These are phyloP conservation scores for Bombus superbus DNA, from an alignment of 1,140 invertebrate genomes.

Conservation along the genomic window DNA sequence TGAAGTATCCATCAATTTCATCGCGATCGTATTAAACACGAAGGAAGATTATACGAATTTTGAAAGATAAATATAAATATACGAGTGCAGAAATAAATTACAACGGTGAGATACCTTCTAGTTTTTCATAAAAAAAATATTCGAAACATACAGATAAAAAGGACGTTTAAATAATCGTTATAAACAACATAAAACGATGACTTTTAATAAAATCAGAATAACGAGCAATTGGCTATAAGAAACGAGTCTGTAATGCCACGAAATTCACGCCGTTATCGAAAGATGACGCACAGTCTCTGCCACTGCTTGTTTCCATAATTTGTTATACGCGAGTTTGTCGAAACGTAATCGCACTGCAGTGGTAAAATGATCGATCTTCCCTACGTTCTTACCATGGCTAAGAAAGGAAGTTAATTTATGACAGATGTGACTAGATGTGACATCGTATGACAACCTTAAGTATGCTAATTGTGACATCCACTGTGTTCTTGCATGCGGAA, in stretches of 20 bases:
- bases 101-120: too few species aligned
- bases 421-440: background rate
- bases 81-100: background rate
- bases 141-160: background rate
- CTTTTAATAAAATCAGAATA: background rate
- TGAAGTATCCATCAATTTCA: too few species aligned
- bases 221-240: background rate
- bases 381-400: background rate
- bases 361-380: constrained; percentile 4
- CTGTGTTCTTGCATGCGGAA: background rate
- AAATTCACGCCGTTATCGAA: background rate
- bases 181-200: background rate
- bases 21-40: background rate
- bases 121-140: too few species aligned
- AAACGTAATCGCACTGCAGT: background rate
- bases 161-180: background rate
- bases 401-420: background rate
- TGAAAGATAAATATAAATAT: background rate
- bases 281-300: background rate
- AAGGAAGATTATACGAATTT: background rate
- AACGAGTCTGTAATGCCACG: background rate
- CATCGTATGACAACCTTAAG: too few species aligned
- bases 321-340: background rate
- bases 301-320: background rate
- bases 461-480: constrained; percentile 3